Percentiles rank a stretch among this genome's conserved stretches.
Evolutionary conservation across 2,797 vertebrate species (phyloP).

Genomic region (Parauchenoglanis punctatus): DNA sequence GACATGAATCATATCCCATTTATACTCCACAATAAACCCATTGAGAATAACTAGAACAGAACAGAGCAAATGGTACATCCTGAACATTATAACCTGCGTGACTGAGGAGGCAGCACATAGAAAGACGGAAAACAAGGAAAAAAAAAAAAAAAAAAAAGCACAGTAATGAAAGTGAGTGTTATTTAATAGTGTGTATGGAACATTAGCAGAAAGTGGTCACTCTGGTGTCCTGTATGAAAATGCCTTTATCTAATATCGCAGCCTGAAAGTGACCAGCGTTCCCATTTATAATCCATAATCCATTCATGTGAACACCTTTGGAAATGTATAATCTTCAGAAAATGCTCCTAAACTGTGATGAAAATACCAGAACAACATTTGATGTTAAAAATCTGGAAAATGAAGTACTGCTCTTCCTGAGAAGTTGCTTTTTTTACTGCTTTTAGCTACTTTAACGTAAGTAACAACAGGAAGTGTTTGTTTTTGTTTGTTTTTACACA

Average conservation of each 20-base stretch:
- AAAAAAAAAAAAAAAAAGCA: not conserved
- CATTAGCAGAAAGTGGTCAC: not conserved
- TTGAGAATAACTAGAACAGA: slow-evolving; percentile 21
- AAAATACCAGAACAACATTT: not conserved
- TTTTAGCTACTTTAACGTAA: not conserved
- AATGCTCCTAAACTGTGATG: not conserved
- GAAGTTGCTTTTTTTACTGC: not conserved
- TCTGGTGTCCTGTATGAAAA: not conserved
- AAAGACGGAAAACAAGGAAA: not conserved
- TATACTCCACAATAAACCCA: slow-evolving; percentile 39
- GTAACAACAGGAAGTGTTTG: not conserved
- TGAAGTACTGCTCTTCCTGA: not conserved
- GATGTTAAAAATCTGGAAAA: not conserved
- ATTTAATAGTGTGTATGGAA: not conserved
- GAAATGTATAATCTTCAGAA: not conserved
- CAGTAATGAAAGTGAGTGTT: not conserved
- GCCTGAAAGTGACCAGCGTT: not conserved
- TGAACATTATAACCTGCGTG: slow-evolving; percentile 12
- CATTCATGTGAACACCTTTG: no score
- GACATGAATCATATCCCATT: slow-evolving; percentile 49
- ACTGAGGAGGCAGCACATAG: not conserved
- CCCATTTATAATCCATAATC: not conserved
- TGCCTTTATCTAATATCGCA: not conserved
- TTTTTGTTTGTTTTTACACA: not conserved
- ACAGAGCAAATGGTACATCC: slow-evolving; percentile 6